These are phyloP conservation scores for Gorilla gorilla DNA, from an alignment of 2,113 vertebrate species.

Conservation along the genomic window DNA sequence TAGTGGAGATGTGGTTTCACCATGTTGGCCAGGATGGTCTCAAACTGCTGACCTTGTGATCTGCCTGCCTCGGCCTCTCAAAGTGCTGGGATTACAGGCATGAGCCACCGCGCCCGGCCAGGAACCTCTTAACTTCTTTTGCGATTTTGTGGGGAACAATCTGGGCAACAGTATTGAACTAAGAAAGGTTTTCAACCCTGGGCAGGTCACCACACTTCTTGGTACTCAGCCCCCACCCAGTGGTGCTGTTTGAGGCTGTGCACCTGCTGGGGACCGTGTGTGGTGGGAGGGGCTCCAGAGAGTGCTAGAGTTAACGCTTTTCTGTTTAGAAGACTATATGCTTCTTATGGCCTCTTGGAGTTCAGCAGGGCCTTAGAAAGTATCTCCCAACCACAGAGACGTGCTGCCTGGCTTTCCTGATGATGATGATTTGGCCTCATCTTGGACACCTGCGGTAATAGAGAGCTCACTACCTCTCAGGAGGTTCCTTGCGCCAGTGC, in stretches of 20 bases:
- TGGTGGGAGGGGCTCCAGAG: neutral
- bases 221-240: neutral
- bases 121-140: neutral
- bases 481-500: neutral
- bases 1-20: neutral
- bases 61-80: neutral
- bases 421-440: neutral
- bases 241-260: no score
- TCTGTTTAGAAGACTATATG: neutral
- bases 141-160: neutral
- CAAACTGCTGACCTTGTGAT: neutral
- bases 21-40: neutral
- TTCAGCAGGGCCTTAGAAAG: neutral
- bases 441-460: neutral
- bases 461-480: neutral
- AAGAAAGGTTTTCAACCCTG: neutral
- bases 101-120: no score
- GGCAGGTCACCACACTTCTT: no score
- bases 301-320: neutral
- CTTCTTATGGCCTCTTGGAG: neutral
- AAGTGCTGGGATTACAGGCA: neutral
- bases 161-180: neutral
- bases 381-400: neutral
- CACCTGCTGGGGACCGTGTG: fast-evolving
- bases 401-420: neutral